These are phyloP conservation scores for Propithecus coquereli DNA, from an alignment of 2,113 vertebrate species.

Conservation along the genomic window DNA sequence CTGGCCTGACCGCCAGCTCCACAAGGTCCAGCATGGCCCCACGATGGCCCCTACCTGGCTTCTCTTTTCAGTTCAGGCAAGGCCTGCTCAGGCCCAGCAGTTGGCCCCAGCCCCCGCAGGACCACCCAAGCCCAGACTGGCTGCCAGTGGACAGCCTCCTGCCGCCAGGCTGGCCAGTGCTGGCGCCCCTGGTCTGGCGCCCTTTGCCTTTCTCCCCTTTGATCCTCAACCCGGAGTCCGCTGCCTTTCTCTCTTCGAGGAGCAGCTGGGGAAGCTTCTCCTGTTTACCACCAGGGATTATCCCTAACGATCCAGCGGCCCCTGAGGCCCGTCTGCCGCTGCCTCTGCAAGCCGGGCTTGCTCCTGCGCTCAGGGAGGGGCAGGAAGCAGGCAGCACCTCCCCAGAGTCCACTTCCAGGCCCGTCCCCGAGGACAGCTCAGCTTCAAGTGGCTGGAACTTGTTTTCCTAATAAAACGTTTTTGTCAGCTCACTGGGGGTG, in stretches of 20 bases:
- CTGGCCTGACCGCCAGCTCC: background rate
- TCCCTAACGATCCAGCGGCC: background rate
- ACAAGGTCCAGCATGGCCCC: background rate
- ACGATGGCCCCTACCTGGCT: background rate
- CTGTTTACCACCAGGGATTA: background rate
- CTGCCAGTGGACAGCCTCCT: background rate
- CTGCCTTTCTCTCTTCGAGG: background rate
- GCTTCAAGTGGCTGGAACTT: conserved; percentile 33
- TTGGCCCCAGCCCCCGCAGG: background rate
- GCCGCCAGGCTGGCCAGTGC: background rate
- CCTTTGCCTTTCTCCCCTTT: conserved; percentile 16
- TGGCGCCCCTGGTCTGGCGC: background rate
- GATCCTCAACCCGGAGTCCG: background rate
- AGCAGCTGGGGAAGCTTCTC: background rate
- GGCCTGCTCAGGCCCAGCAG: background rate
- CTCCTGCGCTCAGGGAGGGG: background rate
- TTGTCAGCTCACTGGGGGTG: background rate
- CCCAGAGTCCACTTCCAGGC: background rate
- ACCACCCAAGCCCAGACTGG: background rate
- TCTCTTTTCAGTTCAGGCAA: background rate
- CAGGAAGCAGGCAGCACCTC: background rate
- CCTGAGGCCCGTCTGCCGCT: background rate
- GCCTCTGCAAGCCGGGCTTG: background rate
- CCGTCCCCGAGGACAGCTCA: background rate
- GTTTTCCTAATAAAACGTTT: conserved; percentile 30